Evolutionary conservation across 2,888 invertebrate genomes (phyloP), one percentile per base, ranked within the genome.

Genomic region (Trissoscelio sp.): DNA sequence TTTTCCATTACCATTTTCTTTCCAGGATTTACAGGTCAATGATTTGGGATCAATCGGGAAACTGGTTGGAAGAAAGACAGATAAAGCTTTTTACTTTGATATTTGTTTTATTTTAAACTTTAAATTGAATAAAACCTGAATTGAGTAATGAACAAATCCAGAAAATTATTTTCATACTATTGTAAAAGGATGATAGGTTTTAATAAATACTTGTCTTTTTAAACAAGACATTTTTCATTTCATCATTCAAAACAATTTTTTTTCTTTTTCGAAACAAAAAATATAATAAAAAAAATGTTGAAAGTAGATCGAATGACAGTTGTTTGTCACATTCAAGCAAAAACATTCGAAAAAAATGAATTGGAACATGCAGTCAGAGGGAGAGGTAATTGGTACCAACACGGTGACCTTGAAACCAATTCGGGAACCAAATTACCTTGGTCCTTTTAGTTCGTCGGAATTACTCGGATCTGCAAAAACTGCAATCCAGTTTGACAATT

Each of bases 371-470:
- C n/a, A n/a, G n/a, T n/a, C n/a, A n/a, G 24, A 24, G 24, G 39
- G 20, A 14, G 14, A n/a, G 39, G 22, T 14, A 28, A 37, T 20
- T 11, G 37, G 16, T 58, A 58, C 24, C 31, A 28, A 51, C 20
- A 14, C 28, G 57, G 57, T 22, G 57, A 58, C 57, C 57, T 58
- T 58, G 39, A 7, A 39, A 58, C 20, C 12, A 44, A 60, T 28
- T 42, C 18, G 28, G 42, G 4, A 44, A 60, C 60, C 60, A 60
- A 60, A 44, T 60, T 60, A 60, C 60, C 60, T 60, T 60, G 60
- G 60, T 60, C 44, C 44, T 42, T 6, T 39, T 42, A 34, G 58
- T 24, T 14, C 37, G 37, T 3, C 9, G 37, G 5, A 12, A 39
- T 14, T 12, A 14, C 6, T 39, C 12, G 9, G 34, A 11, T 34